Conservation (phyloP, 1,140 invertebrate genomes). For the Wiebesia pumilae region DNA sequence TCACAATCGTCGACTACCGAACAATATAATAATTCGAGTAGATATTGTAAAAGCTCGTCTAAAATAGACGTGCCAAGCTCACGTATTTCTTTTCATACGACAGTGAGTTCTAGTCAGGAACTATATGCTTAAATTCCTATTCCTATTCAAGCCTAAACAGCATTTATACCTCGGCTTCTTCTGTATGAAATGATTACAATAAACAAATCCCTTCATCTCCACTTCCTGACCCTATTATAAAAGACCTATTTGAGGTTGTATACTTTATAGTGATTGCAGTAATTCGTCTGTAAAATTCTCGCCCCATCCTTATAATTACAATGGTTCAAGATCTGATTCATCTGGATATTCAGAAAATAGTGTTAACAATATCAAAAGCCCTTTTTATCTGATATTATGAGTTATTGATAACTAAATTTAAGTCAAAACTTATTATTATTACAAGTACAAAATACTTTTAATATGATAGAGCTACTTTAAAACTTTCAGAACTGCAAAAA, state of each 20-base stretch:
- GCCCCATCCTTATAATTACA: slow-evolving; percentile 67
- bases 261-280: slow-evolving; percentile 74
- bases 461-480: slow-evolving; percentile 58
- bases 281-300: slow-evolving; percentile 75
- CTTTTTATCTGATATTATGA: slow-evolving; percentile 80
- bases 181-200: slow-evolving; percentile 57
- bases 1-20: slow-evolving; percentile 1
- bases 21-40: slow-evolving; percentile 59
- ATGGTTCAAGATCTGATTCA: slow-evolving; percentile 77
- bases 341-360: slow-evolving; percentile 80
- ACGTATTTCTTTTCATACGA: slow-evolving; percentile 68
- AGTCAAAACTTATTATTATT: slow-evolving; percentile 58
- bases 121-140: slow-evolving; percentile 71
- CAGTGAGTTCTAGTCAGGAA: slow-evolving; percentile 75
- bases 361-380: slow-evolving; percentile 78
- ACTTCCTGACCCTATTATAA: slow-evolving; percentile 61
- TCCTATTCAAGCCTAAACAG: slow-evolving; percentile 61
- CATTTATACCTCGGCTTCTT: slow-evolving; percentile 61
- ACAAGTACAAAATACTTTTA: slow-evolving; percentile 57
- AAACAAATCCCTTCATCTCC: slow-evolving; percentile 61
- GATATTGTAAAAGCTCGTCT: slow-evolving; percentile 54
- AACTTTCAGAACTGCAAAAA: slow-evolving; percentile 58
- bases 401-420: slow-evolving; percentile 63
- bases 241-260: slow-evolving; percentile 70
- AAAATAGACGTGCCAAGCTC: slow-evolving; percentile 66